Evolutionary conservation across 2,797 vertebrate genomes (phyloP), one percentile per base, ranked within the genome.

Genomic region (Acridotheres tristis): DNA sequence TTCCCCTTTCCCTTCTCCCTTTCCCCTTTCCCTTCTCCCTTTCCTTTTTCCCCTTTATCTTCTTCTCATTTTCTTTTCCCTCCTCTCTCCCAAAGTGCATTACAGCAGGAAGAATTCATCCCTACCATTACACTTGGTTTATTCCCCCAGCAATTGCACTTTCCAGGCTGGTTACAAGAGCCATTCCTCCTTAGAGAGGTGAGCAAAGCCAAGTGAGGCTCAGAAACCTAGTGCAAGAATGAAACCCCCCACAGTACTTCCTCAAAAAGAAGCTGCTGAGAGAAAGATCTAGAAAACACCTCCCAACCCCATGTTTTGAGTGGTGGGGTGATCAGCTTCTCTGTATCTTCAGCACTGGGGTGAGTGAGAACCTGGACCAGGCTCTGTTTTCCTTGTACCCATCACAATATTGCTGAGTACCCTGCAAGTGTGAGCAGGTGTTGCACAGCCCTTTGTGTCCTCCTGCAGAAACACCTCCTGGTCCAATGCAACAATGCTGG

Each of bases 401-500:
- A 10, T 55, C 30, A 18, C 5, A 5, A 2, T 7, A 58, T 22
- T 36, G 9, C 16, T 53, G 53, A 74, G 32, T n/a, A 27, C 15
- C 9, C 23, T 0, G 2, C 29, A 21, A 13, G 22, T 0, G 23
- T 22, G 58, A 71, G 30, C 6, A 25, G 67, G 62, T 30, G 66
- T 71, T 80, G 26, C 26, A 59, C 36, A 65, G 38, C 21, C 68
- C n/a, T 78, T 48, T 51, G 23, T 59, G 43, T 36, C 27, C 58
- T 78, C 23, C 25, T 51, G 53, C 38, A 79, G 53, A 74, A 91
- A 48, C 11, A 45, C 12, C 36, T 93, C 4, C 0, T 36, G 26
- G 45, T 87, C 59, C 22, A 36, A 29, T 79, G 78, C 63, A 65
- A 29, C 43, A 30, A 14, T 2, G 17, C 26, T 12, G 43, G 6